Conservation (phyloP, 2,797 vertebrate species). For the Onychomys leucogaster region DNA sequence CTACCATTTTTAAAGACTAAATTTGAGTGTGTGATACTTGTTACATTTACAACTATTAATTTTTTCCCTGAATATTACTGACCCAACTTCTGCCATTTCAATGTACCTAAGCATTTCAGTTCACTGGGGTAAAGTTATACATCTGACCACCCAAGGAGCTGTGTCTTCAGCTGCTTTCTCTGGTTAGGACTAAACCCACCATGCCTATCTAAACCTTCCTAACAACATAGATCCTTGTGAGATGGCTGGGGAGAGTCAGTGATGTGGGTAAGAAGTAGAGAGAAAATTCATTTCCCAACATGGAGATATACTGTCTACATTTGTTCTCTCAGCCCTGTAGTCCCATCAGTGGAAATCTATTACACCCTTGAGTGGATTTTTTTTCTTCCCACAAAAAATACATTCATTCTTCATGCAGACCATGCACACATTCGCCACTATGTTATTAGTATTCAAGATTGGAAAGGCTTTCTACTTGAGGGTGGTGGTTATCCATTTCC, state of each 20-base stretch:
- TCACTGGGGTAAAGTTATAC: neutral
- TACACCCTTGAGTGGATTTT: neutral
- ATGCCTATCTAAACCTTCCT: neutral
- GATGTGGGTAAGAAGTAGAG: neutral
- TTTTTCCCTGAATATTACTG: neutral
- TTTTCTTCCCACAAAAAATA: neutral
- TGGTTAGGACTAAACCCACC: neutral
- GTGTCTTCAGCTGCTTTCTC: neutral
- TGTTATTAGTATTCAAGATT: neutral
- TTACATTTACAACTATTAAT: constrained; percentile 53
- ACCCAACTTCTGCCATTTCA: neutral
- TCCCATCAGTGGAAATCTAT: neutral
- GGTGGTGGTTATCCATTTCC: neutral
- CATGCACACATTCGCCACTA: neutral
- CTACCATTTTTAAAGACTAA: constrained; percentile 31
- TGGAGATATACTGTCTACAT: neutral
- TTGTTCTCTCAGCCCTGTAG: neutral
- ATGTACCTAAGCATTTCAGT: neutral
- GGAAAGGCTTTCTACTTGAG: neutral
- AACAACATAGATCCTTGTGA: neutral
- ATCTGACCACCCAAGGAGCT: neutral
- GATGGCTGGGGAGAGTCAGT: neutral
- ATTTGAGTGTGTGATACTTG: constrained; percentile 27
- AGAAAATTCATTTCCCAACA: neutral
- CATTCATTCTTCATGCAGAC: neutral